phyloP scores from a whole-genome alignment of 2,113 vertebrate genomes.

The Sorex fumeus region DNA sequence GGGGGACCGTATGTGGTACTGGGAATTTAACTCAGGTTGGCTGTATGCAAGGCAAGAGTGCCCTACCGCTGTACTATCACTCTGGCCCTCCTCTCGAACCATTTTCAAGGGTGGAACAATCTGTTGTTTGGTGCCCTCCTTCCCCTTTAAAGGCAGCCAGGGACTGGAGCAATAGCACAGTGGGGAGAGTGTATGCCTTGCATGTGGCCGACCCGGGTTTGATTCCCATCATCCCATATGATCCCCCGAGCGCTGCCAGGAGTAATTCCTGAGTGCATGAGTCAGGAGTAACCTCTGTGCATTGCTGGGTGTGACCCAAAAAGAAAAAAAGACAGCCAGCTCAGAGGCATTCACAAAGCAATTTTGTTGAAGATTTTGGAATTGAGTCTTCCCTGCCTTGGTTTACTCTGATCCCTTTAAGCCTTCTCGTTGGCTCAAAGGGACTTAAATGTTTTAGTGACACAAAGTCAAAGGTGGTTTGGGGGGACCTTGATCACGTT shows the following conservation, averaged over 20 bases:
- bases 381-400: not conserved
- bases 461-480: constrained; percentile 36
- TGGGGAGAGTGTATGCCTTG: too few species aligned
- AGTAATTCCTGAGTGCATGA: too few species aligned
- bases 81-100: not conserved
- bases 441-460: constrained; percentile 63
- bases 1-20: too few species aligned
- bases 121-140: not conserved
- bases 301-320: too few species aligned
- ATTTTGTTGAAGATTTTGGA: constrained; percentile 44
- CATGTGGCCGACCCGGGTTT: too few species aligned
- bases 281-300: too few species aligned
- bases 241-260: too few species aligned
- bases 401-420: constrained; percentile 58
- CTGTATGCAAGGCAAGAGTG: too few species aligned
- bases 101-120: not conserved
- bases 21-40: too few species aligned
- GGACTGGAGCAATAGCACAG: too few species aligned
- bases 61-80: too few species aligned
- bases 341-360: constrained; percentile 6
- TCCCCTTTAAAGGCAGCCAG: not conserved
- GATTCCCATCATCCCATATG: too few species aligned
- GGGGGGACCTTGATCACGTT: constrained; percentile 21
- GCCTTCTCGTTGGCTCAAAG: constrained; percentile 5
- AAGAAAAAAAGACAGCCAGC: not conserved